phyloP scores from a whole-genome alignment of 1,140 invertebrate species.

The Cephus cinctus region DNA sequence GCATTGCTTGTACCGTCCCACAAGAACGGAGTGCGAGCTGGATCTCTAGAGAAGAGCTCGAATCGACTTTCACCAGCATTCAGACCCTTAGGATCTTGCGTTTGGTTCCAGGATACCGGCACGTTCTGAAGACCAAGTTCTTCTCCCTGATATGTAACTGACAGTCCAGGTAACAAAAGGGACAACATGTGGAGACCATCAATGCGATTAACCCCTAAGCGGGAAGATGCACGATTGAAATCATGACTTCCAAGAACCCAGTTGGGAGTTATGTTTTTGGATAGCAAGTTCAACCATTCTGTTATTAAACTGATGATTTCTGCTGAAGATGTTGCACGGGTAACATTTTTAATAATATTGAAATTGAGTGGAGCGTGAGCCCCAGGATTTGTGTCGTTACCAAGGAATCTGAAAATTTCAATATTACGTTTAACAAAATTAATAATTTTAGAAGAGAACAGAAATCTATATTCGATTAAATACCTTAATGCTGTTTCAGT shows the following conservation, averaged over 20 bases:
- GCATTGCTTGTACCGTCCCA: slow-evolving; percentile 59
- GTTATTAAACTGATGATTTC: slow-evolving; percentile 58
- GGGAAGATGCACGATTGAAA: slow-evolving; percentile 32
- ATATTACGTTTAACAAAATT: no score
- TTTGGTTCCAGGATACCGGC: slow-evolving; percentile 54
- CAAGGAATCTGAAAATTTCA: no score
- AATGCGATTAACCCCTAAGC: slow-evolving; percentile 61
- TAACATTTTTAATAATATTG: slow-evolving; percentile 55
- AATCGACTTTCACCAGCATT: slow-evolving; percentile 51
- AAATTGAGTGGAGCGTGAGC: no score
- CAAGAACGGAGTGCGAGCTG: slow-evolving; percentile 62
- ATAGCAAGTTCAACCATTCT: slow-evolving; percentile 60
- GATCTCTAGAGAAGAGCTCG: slow-evolving; percentile 54
- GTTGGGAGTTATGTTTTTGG: slow-evolving; percentile 55
- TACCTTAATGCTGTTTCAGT: no score
- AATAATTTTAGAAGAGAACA: no score
- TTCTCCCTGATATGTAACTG: slow-evolving; percentile 77
- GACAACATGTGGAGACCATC: slow-evolving; percentile 71
- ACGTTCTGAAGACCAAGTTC: slow-evolving; percentile 71
- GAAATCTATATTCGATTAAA: no score
- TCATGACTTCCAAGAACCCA: slow-evolving; percentile 59
- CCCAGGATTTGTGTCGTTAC: no score
- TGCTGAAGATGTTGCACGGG: slow-evolving; percentile 56
- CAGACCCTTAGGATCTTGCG: slow-evolving; percentile 54
- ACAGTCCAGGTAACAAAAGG: slow-evolving; percentile 69